Percentiles rank a stretch among this genome's conserved stretches.
Evolutionary conservation across 37 sponge, comb jelly and placozoan species (phyloP).

Genomic region (Haliclona indistincta): DNA sequence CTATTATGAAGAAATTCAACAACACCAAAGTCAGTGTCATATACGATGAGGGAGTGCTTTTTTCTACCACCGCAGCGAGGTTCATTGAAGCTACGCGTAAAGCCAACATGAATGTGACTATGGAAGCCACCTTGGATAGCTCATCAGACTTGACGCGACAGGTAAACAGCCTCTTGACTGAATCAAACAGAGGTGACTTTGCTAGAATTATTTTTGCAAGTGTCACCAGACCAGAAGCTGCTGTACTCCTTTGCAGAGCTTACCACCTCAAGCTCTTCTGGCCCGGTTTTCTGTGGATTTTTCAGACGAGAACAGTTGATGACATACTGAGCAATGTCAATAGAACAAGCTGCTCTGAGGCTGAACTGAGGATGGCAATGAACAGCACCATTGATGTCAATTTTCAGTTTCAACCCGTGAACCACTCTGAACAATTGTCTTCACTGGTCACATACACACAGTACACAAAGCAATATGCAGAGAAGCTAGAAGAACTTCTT

Average conservation of each 20-base stretch:
- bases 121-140: not conserved
- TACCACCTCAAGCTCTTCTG: not conserved
- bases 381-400: slow-evolving; percentile 19
- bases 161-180: too few relatives aligned
- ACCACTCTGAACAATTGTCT: not conserved
- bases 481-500: not conserved
- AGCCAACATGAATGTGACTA: not conserved
- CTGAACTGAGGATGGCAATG: slow-evolving; percentile 14
- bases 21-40: slow-evolving; percentile 7
- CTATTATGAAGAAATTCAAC: slow-evolving; percentile 3
- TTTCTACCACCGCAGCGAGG: not conserved
- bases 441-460: slow-evolving; percentile 20
- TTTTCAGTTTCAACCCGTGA: not conserved
- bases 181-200: not conserved
- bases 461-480: slow-evolving; percentile 23
- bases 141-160: too few relatives aligned
- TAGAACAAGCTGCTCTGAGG: slow-evolving; percentile 2
- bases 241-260: slow-evolving; percentile 34
- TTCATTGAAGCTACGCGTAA: not conserved
- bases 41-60: not conserved
- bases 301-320: slow-evolving; percentile 2
- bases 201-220: slow-evolving; percentile 15
- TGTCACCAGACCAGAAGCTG: slow-evolving; percentile 10
- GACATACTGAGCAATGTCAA: not conserved
- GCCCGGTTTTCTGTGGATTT: slow-evolving; percentile 42